Percentiles rank a stretch among this genome's conserved stretches.
These are phyloP conservation scores for Synergus umbraculus DNA, from an alignment of 2,888 invertebrate species.

Conservation along the genomic window DNA sequence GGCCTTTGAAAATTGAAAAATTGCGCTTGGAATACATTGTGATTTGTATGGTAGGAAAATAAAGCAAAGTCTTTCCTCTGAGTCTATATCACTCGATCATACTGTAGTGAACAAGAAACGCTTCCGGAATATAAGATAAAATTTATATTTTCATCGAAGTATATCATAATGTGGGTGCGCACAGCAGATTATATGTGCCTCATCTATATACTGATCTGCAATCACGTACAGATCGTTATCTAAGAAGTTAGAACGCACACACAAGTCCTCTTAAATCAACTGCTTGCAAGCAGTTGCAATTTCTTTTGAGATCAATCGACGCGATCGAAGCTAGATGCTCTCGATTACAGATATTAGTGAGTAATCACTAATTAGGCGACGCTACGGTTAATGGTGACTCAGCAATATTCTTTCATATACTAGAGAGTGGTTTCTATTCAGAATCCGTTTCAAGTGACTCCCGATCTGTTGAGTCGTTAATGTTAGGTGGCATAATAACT, in stretches of 20 bases:
- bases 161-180: constrained; percentile 39
- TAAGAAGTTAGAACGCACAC: constrained; percentile 27
- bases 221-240: constrained; percentile 38
- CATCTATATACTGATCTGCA: constrained; percentile 41
- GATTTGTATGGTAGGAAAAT: constrained; percentile 23
- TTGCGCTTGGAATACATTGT: neutral
- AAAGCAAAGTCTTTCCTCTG: neutral
- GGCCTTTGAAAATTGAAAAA: neutral
- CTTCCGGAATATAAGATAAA: constrained; percentile 31
- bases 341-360: constrained; percentile 33
- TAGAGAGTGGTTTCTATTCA: neutral
- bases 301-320: neutral
- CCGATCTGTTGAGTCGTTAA: constrained; percentile 10
- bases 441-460: constrained; percentile 5
- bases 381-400: neutral
- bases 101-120: constrained; percentile 15
- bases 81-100: neutral
- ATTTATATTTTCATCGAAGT: constrained; percentile 35
- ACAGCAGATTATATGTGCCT: constrained; percentile 33
- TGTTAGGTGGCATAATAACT: constrained; percentile 42
- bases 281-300: constrained; percentile 16
- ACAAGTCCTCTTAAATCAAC: constrained; percentile 37
- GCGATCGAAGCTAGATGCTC: constrained; percentile 7
- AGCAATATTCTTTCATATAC: neutral
- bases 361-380: constrained; percentile 25